A percentile compares a stretch with the other conserved stretches of the same genome.
Conservation (phyloP, 2,888 invertebrate species). For the Leptinotarsa juncta region DNA sequence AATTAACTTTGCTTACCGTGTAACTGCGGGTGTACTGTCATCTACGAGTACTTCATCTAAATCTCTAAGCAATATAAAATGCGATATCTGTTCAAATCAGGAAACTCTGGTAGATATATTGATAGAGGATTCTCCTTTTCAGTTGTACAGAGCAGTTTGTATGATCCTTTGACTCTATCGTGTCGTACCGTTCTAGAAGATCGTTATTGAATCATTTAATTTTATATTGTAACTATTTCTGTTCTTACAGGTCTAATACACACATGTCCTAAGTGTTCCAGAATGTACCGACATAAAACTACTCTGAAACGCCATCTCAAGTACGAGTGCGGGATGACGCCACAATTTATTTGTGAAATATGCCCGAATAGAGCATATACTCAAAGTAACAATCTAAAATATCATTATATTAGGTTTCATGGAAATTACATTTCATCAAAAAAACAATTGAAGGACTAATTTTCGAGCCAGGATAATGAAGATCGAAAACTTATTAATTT, state of each 20-base stretch:
- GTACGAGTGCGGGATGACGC: constrained; percentile 51
- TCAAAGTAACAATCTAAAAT: constrained; percentile 24
- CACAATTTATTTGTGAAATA: constrained; percentile 50
- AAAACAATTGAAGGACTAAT: neutral
- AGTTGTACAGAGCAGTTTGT: no score
- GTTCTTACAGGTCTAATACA: neutral
- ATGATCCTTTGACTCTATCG: no score
- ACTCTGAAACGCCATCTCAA: constrained; percentile 47
- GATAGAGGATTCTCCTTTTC: no score
- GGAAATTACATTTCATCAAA: neutral
- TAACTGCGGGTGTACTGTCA: no score
- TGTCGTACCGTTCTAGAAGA: no score
- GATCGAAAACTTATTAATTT: no score
- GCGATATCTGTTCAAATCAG: no score
- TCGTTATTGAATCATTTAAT: neutral
- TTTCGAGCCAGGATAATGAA: neutral
- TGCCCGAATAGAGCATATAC: constrained; percentile 36
- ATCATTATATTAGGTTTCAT: constrained; percentile 24
- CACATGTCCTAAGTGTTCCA: constrained; percentile 42
- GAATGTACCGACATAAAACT: constrained; percentile 41
- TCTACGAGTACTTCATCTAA: no score
- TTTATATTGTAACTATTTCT: neutral
- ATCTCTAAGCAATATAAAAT: no score
- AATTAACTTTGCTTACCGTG: no score
- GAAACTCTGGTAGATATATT: no score